phyloP scores from a whole-genome alignment of 2,888 invertebrate genomes.

The Agrotis clavis region DNA sequence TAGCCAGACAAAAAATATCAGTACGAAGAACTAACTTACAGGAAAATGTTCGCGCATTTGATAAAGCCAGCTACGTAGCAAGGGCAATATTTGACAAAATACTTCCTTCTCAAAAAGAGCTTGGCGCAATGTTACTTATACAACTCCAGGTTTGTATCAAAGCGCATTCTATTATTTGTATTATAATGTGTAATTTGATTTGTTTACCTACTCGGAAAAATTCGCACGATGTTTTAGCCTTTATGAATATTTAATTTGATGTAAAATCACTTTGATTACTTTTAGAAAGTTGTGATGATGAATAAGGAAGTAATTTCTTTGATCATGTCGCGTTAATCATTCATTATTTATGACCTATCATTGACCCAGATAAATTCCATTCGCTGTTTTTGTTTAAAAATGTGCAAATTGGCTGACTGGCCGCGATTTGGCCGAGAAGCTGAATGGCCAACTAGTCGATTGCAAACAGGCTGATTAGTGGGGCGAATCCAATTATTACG shows the following conservation, averaged over 20 bases:
- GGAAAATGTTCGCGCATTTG: not conserved
- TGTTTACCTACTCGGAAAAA: conserved; percentile 10
- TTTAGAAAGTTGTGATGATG: conserved; percentile 1
- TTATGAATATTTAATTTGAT: conserved; percentile 24
- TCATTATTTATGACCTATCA: conserved; percentile 36
- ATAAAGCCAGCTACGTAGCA: conserved; percentile 7
- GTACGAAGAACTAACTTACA: no score
- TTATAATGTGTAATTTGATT: no score
- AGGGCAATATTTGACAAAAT: conserved; percentile 1
- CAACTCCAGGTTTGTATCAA: not conserved
- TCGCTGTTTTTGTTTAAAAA: not conserved
- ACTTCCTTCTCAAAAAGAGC: conserved; percentile 5
- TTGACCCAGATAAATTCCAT: conserved; percentile 52
- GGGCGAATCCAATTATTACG: no score
- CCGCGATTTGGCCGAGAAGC: no score
- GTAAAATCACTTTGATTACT: conserved; percentile 11
- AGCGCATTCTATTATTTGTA: conserved; percentile 8
- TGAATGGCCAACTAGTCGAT: no score
- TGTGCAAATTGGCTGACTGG: no score
- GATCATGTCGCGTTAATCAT: conserved; percentile 26
- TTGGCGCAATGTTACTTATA: conserved; percentile 17
- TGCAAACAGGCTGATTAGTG: no score
- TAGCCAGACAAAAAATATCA: no score
- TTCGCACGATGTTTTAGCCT: not conserved
- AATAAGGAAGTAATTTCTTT: conserved; percentile 29